Evolutionary conservation across 2,113 vertebrate species (phyloP).

Genomic region (Pandion haliaetus): DNA sequence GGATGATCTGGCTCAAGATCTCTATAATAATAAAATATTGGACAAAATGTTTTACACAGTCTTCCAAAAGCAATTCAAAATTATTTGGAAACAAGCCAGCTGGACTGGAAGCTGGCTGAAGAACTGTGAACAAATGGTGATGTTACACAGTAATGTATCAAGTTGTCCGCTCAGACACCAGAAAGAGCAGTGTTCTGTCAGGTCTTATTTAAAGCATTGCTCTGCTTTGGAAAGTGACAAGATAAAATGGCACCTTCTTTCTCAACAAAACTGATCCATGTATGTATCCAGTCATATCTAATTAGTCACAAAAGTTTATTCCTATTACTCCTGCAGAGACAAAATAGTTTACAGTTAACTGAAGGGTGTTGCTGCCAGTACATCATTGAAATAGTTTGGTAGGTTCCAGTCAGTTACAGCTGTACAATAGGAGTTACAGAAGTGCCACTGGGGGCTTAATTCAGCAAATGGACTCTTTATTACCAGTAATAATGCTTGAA

Average conservation of each 20-base stretch:
- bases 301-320: neutral
- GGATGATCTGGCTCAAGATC: neutral
- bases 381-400: neutral
- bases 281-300: neutral
- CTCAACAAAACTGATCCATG: neutral
- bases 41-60: neutral
- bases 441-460: neutral
- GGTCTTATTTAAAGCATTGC: neutral
- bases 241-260: neutral
- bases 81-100: neutral
- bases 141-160: neutral
- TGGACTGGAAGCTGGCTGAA: slow-evolving; percentile 4
- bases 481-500: neutral
- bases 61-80: slow-evolving; percentile 9
- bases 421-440: neutral
- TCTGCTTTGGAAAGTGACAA: neutral
- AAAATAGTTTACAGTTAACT: neutral
- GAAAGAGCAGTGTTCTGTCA: neutral
- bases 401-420: neutral
- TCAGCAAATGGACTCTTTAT: neutral
- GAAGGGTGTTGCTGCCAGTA: neutral
- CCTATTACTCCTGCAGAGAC: neutral
- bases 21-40: neutral
- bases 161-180: neutral
- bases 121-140: neutral